Percentiles rank a stretch among this genome's conserved stretches.
Evolutionary conservation across 2,888 invertebrate genomes (phyloP).

Genomic region (Trissolcus japonicus): DNA sequence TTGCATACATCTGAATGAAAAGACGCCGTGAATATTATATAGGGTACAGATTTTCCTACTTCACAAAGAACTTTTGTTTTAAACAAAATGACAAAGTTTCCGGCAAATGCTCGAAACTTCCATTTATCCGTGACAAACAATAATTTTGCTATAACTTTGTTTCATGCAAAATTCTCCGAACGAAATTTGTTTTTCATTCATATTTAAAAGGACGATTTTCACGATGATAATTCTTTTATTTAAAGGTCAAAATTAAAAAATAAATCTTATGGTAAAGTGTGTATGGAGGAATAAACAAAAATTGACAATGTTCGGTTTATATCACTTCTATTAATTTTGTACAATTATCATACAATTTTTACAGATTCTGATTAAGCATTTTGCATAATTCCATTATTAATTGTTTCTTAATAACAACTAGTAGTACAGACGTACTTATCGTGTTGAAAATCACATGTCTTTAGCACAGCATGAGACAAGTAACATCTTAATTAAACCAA

Average conservation of each 20-base stretch:
- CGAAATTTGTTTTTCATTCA: not conserved
- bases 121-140: constrained; percentile 13
- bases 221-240: too few relatives aligned
- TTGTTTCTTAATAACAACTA: constrained; percentile 61
- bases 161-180: constrained; percentile 15
- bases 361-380: constrained; percentile 66
- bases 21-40: constrained; percentile 31
- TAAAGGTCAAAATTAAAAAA: too few relatives aligned
- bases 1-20: constrained; percentile 43
- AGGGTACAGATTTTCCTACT: constrained; percentile 11
- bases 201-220: constrained; percentile 1
- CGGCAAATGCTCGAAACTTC: constrained; percentile 23
- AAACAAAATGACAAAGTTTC: constrained; percentile 39
- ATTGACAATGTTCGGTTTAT: constrained; percentile 39
- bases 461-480: constrained; percentile 48
- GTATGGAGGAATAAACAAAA: constrained; percentile 3
- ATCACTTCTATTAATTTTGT: constrained; percentile 68
- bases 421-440: constrained; percentile 60
- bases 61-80: constrained; percentile 17
- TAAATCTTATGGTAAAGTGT: not conserved
- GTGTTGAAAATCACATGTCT: constrained; percentile 44
- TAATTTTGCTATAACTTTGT: not conserved
- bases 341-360: constrained; percentile 68
- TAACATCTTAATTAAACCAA: constrained; percentile 44
- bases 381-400: constrained; percentile 57